Percentiles rank a stretch among this genome's conserved stretches.
phyloP scores from a whole-genome alignment of 2,113 vertebrate species.

The Nibea coibor region DNA sequence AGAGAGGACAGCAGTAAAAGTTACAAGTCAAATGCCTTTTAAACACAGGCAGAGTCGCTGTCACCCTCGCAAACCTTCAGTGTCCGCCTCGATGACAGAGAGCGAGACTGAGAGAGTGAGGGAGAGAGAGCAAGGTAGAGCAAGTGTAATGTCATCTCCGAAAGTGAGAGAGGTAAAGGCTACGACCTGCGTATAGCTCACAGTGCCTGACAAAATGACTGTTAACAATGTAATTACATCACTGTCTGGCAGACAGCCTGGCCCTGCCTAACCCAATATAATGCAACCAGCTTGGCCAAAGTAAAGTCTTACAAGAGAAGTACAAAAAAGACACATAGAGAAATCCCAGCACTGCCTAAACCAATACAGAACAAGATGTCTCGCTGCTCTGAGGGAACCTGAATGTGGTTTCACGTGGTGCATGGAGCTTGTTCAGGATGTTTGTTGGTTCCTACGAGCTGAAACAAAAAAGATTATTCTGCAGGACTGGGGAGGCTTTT shows the following conservation, averaged over 20 bases:
- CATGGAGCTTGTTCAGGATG: neutral
- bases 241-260: conserved; percentile 64
- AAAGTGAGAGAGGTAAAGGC: conserved; percentile 66
- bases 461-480: neutral
- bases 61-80: conserved; percentile 17
- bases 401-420: neutral
- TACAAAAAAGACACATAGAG: neutral
- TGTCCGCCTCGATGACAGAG: conserved; percentile 49
- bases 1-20: conserved; percentile 15
- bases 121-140: conserved; percentile 30
- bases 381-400: neutral
- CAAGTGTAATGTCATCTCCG: conserved; percentile 57
- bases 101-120: conserved; percentile 15
- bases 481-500: neutral
- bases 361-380: neutral
- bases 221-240: conserved; percentile 75
- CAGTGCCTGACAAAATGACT: conserved; percentile 64
- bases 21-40: conserved; percentile 25
- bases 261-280: conserved; percentile 50
- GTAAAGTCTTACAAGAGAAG: conserved; percentile 35
- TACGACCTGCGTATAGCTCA: conserved; percentile 59
- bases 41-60: conserved; percentile 20
- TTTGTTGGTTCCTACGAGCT: neutral
- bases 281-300: conserved; percentile 25
- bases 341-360: neutral